Percentiles rank a stretch among this genome's conserved stretches.
phyloP scores from a whole-genome alignment of 1,140 invertebrate genomes.

The Drosophila watanabei region DNA sequence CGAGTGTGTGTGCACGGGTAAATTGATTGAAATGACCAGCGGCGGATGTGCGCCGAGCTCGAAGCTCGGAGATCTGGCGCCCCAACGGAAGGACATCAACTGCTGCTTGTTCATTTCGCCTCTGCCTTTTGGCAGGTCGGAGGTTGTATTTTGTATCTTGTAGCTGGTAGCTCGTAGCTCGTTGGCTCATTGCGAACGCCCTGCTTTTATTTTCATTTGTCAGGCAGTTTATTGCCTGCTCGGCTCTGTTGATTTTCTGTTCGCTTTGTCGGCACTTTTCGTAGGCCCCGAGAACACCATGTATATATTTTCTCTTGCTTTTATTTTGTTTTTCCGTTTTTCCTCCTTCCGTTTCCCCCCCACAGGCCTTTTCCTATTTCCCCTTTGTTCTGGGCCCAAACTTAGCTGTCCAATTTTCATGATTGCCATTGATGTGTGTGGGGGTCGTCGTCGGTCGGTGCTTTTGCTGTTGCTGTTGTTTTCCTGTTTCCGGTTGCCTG shows the following conservation, averaged over 20 bases:
- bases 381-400: conserved; percentile 35
- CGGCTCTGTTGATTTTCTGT: conserved; percentile 62
- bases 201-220: conserved; percentile 57
- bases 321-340: conserved; percentile 29
- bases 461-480: conserved; percentile 28
- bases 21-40: conserved; percentile 77
- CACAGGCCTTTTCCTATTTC: conserved; percentile 13
- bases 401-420: conserved; percentile 72
- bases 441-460: conserved; percentile 16
- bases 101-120: conserved; percentile 52
- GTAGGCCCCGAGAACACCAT: conserved; percentile 27
- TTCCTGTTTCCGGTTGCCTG: conserved; percentile 46
- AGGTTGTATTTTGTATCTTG: conserved; percentile 43
- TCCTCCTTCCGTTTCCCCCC: conserved; percentile 3
- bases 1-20: conserved; percentile 37
- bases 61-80: conserved; percentile 26
- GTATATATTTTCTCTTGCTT: conserved; percentile 33
- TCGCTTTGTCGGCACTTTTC: conserved; percentile 61
- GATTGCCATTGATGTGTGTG: conserved; percentile 63
- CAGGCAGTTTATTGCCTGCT: conserved; percentile 64
- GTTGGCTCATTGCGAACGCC: conserved; percentile 45
- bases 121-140: conserved; percentile 25
- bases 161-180: conserved; percentile 42
- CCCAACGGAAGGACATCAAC: conserved; percentile 58
- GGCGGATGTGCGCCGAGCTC: conserved; percentile 48